These are phyloP conservation scores for Carabus problematicus DNA, from an alignment of 2,888 invertebrate genomes.

Conservation along the genomic window DNA sequence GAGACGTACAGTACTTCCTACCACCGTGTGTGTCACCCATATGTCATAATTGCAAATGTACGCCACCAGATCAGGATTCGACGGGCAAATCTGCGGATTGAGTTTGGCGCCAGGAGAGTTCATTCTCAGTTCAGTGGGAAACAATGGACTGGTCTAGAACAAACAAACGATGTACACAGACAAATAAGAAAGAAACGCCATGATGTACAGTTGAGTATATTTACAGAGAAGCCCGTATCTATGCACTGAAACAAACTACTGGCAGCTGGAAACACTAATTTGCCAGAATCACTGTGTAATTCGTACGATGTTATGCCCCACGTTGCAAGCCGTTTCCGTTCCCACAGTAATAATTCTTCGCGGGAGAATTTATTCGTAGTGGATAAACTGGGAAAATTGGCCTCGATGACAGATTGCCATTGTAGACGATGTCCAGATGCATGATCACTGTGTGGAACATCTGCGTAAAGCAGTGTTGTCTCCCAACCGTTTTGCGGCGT, in stretches of 20 bases:
- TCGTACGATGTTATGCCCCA: slow-evolving; percentile 96
- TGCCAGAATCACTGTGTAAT: slow-evolving; percentile 79
- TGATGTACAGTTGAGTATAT: not conserved
- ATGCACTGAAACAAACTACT: slow-evolving; percentile 87
- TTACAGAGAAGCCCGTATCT: slow-evolving; percentile 74
- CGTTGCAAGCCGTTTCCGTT: slow-evolving; percentile 87
- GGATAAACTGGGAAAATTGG: slow-evolving; percentile 71
- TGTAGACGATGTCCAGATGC: slow-evolving; percentile 67
- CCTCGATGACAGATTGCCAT: slow-evolving; percentile 85
- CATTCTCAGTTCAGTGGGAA: slow-evolving; percentile 73
- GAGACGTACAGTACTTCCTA: slow-evolving; percentile 73
- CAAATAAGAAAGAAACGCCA: slow-evolving; percentile 1
- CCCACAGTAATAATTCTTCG: slow-evolving; percentile 91
- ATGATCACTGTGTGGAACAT: slow-evolving; percentile 73
- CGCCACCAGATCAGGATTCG: slow-evolving; percentile 81
- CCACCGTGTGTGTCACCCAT: slow-evolving; percentile 79
- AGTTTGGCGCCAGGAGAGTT: slow-evolving; percentile 73
- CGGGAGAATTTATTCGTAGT: slow-evolving; percentile 71
- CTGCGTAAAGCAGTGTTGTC: slow-evolving; percentile 85
- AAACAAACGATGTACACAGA: slow-evolving; percentile 25
- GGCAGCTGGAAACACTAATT: slow-evolving; percentile 90
- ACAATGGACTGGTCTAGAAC: slow-evolving; percentile 67
- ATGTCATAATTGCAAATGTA: slow-evolving; percentile 91
- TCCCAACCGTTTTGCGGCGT: slow-evolving; percentile 90
- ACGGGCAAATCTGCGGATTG: slow-evolving; percentile 85